A percentile compares a stretch with the other conserved stretches of the same genome.
These are phyloP conservation scores for Chaetodon trifascialis DNA, from an alignment of 2,113 vertebrate species.

Conservation along the genomic window DNA sequence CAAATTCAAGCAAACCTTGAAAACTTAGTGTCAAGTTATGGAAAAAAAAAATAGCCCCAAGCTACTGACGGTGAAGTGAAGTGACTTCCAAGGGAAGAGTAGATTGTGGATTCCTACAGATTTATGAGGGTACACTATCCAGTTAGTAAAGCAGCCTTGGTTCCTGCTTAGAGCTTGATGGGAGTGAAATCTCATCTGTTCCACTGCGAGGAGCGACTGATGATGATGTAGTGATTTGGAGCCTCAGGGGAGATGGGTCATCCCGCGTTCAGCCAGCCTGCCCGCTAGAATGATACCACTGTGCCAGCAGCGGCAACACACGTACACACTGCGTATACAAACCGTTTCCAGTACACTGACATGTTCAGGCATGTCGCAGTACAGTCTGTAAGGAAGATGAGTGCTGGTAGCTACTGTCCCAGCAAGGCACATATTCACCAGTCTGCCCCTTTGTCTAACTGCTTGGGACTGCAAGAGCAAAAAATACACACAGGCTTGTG, in stretches of 20 bases:
- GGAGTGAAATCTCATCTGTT: conserved; percentile 79
- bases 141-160: conserved; percentile 69
- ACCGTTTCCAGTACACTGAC: conserved; percentile 48
- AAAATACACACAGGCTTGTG: conserved; percentile 23
- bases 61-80: conserved; percentile 23
- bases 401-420: conserved; percentile 43
- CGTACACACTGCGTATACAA: conserved; percentile 27
- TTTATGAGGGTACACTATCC: conserved; percentile 61
- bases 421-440: conserved; percentile 43
- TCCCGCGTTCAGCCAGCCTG: conserved; percentile 77
- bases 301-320: conserved; percentile 49
- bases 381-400: conserved; percentile 37
- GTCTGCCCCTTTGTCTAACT: conserved; percentile 46
- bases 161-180: conserved; percentile 62
- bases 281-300: conserved; percentile 57
- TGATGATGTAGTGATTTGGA: conserved; percentile 80
- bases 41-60: not conserved
- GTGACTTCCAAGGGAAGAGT: conserved; percentile 42
- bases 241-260: conserved; percentile 79
- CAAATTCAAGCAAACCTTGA: conserved; percentile 31
- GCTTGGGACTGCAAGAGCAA: conserved; percentile 3
- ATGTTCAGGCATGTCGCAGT: conserved; percentile 64
- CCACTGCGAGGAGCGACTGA: conserved; percentile 74
- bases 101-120: conserved; percentile 50
- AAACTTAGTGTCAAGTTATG: conserved; percentile 25